These are phyloP conservation scores for Dipodomys ordii DNA, from an alignment of 2,113 vertebrate species.

Conservation along the genomic window DNA sequence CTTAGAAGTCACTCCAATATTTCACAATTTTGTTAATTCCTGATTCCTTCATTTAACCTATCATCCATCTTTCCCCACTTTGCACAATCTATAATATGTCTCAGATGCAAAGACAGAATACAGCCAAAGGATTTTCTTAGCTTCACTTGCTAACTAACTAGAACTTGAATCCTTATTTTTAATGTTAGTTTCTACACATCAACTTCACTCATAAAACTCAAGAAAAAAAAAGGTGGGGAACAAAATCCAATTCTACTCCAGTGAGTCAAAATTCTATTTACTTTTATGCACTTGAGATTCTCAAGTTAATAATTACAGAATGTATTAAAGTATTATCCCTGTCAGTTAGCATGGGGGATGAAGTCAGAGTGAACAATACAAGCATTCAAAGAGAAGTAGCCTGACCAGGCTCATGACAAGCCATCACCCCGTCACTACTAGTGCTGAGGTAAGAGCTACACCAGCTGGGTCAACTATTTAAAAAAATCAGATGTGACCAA, in stretches of 20 bases:
- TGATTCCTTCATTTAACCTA: neutral
- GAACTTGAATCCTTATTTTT: slow-evolving; percentile 2
- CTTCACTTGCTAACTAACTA: neutral
- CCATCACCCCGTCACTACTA: neutral
- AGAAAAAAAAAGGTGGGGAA: neutral
- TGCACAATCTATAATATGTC: neutral
- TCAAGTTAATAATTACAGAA: slow-evolving; percentile 63
- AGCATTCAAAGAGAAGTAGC: slow-evolving; percentile 55
- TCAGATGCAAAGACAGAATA: slow-evolving; percentile 28
- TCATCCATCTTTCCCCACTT: neutral
- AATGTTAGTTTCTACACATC: slow-evolving; percentile 20
- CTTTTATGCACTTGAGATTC: neutral
- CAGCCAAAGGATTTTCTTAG: neutral
- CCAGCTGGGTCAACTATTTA: slow-evolving; percentile 79
- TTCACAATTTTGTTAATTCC: slow-evolving; percentile 20
- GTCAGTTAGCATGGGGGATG: slow-evolving; percentile 33
- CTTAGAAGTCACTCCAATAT: neutral
- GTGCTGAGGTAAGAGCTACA: slow-evolving; percentile 64
- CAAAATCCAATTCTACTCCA: neutral
- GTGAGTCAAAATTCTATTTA: slow-evolving; percentile 26
- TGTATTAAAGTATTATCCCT: slow-evolving; percentile 33
- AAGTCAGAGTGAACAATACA: slow-evolving; percentile 70
- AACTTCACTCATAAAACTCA: slow-evolving; percentile 25
- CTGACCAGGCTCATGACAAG: slow-evolving; percentile 41
- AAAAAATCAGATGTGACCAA: slow-evolving; percentile 66